Percentiles rank a stretch among this genome's conserved stretches.
These are phyloP conservation scores for Alentia gelatinosa DNA, from an alignment of 2,888 invertebrate genomes.

Conservation along the genomic window DNA sequence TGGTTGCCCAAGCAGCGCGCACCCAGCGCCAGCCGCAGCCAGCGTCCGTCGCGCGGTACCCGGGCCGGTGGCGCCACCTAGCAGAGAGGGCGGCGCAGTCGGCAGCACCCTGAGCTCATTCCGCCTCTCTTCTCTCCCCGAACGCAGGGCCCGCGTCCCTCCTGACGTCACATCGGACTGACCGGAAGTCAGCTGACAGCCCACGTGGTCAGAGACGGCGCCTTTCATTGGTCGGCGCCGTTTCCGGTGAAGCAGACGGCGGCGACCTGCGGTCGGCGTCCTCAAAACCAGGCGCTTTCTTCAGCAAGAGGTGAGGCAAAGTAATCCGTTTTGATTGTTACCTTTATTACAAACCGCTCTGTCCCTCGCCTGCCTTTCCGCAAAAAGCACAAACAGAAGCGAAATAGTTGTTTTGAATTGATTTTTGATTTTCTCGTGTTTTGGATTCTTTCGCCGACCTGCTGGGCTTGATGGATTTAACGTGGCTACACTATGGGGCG, in stretches of 20 bases:
- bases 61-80: not conserved
- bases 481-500: not conserved
- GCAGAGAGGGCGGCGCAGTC: not conserved
- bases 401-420: constrained; percentile 21
- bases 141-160: not conserved
- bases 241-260: constrained; percentile 33
- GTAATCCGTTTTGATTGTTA: constrained; percentile 22
- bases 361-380: not conserved
- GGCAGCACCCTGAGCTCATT: not conserved
- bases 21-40: not conserved
- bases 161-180: constrained; percentile 40
- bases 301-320: not conserved
- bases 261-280: not conserved
- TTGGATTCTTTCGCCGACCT: not conserved
- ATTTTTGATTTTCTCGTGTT: not conserved
- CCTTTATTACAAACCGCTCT: constrained; percentile 22
- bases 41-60: not conserved
- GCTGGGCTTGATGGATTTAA: not conserved
- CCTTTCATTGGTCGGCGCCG: not conserved
- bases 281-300: constrained; percentile 20
- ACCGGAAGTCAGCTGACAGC: constrained; percentile 42
- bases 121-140: not conserved
- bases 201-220: constrained; percentile 21
- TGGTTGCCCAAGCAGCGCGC: not conserved
- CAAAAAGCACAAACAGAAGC: not conserved